Conservation (phyloP, 2,888 invertebrate genomes). For the Bembecia ichneumoniformis region DNA sequence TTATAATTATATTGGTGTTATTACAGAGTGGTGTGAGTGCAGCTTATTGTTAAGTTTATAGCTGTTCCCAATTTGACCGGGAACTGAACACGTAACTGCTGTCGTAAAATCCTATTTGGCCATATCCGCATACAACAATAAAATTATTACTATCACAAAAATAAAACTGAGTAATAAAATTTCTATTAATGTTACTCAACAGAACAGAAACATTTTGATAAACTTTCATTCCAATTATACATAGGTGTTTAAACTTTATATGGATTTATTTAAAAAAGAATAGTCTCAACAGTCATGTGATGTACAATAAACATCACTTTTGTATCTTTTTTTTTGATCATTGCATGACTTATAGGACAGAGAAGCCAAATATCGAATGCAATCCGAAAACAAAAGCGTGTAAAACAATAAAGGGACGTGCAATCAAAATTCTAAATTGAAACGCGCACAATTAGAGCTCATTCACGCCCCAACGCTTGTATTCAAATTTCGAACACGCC, state of each 20-base stretch:
- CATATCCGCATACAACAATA: slow-evolving; percentile 8
- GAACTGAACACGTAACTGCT: slow-evolving; percentile 19
- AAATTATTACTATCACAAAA: not conserved
- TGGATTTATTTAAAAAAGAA: too few species aligned
- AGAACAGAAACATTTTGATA: too few species aligned
- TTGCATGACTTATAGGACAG: too few species aligned
- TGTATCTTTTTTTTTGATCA: too few species aligned
- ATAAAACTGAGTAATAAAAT: not conserved
- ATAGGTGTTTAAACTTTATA: too few species aligned
- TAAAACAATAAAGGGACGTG: slow-evolving; percentile 49
- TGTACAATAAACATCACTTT: too few species aligned
- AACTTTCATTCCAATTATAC: too few species aligned
- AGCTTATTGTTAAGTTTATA: slow-evolving; percentile 21
- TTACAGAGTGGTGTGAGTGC: slow-evolving; percentile 1
- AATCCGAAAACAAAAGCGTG: slow-evolving; percentile 34
- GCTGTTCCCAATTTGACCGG: slow-evolving; percentile 42
- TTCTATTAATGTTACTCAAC: too few species aligned
- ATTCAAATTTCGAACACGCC: slow-evolving; percentile 52
- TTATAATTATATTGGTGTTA: too few species aligned
- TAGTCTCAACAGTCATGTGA: too few species aligned
- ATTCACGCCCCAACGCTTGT: slow-evolving; percentile 56
- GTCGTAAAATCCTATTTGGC: slow-evolving; percentile 13
- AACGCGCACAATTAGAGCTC: slow-evolving; percentile 44
- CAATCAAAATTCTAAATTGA: slow-evolving; percentile 57
- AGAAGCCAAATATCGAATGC: too few species aligned